Evolutionary conservation across 2,113 vertebrate genomes (phyloP).

Genomic region (Coptodon rendalli): DNA sequence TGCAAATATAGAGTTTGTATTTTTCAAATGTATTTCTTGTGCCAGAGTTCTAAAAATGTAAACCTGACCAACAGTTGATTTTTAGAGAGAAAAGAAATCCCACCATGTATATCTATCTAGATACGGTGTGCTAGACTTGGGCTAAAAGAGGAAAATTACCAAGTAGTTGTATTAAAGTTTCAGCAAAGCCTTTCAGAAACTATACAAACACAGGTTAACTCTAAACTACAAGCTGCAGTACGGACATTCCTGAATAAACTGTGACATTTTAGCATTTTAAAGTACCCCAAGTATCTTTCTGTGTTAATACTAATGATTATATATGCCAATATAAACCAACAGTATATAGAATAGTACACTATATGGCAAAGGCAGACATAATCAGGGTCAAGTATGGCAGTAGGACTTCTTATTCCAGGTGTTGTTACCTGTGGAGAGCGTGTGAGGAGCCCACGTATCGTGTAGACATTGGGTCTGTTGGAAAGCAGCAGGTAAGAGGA

Average conservation of each 20-base stretch:
- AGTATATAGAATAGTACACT: background rate
- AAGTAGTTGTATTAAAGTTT: background rate
- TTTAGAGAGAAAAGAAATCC: background rate
- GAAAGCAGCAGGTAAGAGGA: constrained; percentile 52
- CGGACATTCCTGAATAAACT: background rate
- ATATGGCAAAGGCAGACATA: background rate
- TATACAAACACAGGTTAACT: background rate
- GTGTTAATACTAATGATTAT: background rate
- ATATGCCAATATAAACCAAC: background rate
- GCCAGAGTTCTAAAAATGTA: background rate
- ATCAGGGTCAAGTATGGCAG: background rate
- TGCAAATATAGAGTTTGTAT: background rate
- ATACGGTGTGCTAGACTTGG: background rate
- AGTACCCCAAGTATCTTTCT: background rate
- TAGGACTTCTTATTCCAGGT: background rate
- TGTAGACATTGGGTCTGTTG: constrained; percentile 46
- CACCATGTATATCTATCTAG: background rate
- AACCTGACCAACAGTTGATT: background rate
- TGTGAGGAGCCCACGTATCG: constrained; percentile 46
- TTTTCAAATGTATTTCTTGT: background rate
- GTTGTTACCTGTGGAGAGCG: constrained; percentile 71
- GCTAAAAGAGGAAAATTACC: background rate
- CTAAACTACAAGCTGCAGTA: background rate
- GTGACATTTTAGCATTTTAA: background rate
- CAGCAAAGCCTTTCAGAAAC: background rate